Percentiles rank a stretch among this genome's conserved stretches.
phyloP scores from a whole-genome alignment of 1,140 invertebrate genomes.

The Sogatella furcifera region DNA sequence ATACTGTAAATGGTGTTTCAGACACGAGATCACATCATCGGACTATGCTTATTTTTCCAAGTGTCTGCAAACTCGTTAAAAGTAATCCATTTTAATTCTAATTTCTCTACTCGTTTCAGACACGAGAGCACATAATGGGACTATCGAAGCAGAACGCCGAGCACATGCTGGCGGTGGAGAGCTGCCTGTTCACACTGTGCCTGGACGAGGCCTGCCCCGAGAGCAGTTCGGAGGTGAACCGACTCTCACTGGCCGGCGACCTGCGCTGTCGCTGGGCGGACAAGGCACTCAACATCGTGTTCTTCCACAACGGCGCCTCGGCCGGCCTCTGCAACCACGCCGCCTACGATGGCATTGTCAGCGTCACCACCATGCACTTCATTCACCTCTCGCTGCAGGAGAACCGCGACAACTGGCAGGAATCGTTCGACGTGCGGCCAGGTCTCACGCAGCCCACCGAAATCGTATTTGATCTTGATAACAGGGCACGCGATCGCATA shows the following conservation, averaged over 20 bases:
- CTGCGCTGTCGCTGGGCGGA: constrained; percentile 43
- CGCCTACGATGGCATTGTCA: constrained; percentile 44
- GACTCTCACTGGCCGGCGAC: constrained; percentile 34
- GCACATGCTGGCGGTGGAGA: constrained; percentile 49
- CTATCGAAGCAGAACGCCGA: constrained; percentile 44
- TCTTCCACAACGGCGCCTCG: constrained; percentile 40
- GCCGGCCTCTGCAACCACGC: constrained; percentile 36
- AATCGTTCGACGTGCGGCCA: constrained; percentile 26
- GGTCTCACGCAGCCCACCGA: constrained; percentile 4
- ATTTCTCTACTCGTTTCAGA: constrained; percentile 21
- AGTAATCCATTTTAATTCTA: too few species aligned
- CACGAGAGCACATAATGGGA: constrained; percentile 38
- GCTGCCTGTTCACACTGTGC: constrained; percentile 45
- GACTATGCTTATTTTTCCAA: too few species aligned
- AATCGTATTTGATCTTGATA: constrained; percentile 21
- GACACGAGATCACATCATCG: too few species aligned
- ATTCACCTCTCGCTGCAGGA: constrained; percentile 24
- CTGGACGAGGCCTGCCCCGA: constrained; percentile 38
- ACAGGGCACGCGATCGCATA: background rate
- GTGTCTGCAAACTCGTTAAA: too few species aligned
- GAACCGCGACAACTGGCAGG: constrained; percentile 30
- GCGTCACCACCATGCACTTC: constrained; percentile 33
- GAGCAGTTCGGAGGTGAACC: constrained; percentile 32
- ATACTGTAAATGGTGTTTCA: too few species aligned
- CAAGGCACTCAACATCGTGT: constrained; percentile 36